These are phyloP conservation scores for Fundulus diaphanus DNA, from an alignment of 2,797 vertebrate species.

Conservation along the genomic window DNA sequence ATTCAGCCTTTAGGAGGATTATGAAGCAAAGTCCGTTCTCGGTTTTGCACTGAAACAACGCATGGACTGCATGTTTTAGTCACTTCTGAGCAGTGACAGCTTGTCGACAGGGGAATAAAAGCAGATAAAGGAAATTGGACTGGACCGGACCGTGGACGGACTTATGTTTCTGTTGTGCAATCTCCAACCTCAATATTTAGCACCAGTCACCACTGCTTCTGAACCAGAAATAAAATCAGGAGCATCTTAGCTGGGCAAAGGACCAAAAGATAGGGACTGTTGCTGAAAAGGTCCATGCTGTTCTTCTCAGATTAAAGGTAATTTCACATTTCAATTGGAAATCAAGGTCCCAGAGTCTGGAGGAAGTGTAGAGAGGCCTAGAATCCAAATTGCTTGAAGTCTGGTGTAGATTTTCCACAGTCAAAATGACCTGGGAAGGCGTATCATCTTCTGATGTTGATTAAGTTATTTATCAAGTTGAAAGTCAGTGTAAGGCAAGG, in stretches of 20 bases:
- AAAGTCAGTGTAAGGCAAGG: too few relatives aligned
- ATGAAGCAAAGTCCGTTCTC: background rate
- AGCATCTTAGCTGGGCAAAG: background rate
- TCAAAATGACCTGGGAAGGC: background rate
- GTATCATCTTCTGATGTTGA: background rate
- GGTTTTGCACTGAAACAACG: background rate
- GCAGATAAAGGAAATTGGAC: too few relatives aligned
- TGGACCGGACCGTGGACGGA: too few relatives aligned
- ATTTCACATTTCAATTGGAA: background rate
- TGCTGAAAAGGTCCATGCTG: background rate
- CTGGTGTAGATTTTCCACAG: background rate
- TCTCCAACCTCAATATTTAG: too few relatives aligned
- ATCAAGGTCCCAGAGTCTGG: background rate
- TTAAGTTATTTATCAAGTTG: background rate
- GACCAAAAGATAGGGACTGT: background rate
- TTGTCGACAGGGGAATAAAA: too few relatives aligned
- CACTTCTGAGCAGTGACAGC: conserved; percentile 1
- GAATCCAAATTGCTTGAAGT: background rate
- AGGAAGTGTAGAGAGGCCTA: background rate
- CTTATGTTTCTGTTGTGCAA: too few relatives aligned
- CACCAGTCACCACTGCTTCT: too few relatives aligned
- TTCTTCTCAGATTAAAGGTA: background rate
- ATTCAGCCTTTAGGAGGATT: background rate
- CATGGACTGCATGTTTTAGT: background rate
- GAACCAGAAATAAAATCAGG: background rate